Base-by-base conservation (phyloP, 2,797 vertebrate species). In the Bradypodion pumilum region DNA sequence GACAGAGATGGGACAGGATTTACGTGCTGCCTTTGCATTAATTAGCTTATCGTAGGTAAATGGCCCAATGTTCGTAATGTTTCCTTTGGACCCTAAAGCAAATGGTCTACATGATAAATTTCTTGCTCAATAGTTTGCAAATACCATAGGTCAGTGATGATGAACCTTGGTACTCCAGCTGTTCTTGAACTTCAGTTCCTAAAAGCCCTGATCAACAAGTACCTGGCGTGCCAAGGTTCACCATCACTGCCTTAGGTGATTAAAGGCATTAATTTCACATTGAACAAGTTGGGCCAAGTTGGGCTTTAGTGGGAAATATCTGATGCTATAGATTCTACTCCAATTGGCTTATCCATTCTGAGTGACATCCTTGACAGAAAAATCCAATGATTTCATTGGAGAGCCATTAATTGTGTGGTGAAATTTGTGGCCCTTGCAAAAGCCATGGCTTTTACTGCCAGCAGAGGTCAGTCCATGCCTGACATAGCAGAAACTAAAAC, bases 11-110 rank as follows among this genome's bases (percentile, higher is more conserved):
- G 77, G 80, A 82, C 19, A 27, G 77, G 85, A 82, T 72, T 42
- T 59, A 82, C n/a, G 10, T 76, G 78, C 74, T 62, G 83, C 74
- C 56, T 73, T 90, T 81, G 63, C 19, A 66, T 81, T n/a, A 86
- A 84, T 87, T 87, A 79, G 35, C 3, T 8, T 82, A 83, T 81
- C 68, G 6, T 75, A 75, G 46, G 83, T 82, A 78, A 87, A 87
- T 25, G 19, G 56, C 52, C 60, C 66, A 62, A 44, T 8, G 29
- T 77, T 70, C 40, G 40, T 83, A n/a, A 82, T 32, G 70, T 84
- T 85, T 74, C 80, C 37, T 52, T 40, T 81, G 75, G 81, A 52
- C 32, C 90, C 84, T 84, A 82, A 91, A 86, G 44, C 60, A 90
- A 78, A 49, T 82, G 78, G 70, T 13, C 46, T 81, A 44, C 83